Evolutionary conservation across 2,113 vertebrate species (phyloP).

Genomic region (Gallinago jamesoni): DNA sequence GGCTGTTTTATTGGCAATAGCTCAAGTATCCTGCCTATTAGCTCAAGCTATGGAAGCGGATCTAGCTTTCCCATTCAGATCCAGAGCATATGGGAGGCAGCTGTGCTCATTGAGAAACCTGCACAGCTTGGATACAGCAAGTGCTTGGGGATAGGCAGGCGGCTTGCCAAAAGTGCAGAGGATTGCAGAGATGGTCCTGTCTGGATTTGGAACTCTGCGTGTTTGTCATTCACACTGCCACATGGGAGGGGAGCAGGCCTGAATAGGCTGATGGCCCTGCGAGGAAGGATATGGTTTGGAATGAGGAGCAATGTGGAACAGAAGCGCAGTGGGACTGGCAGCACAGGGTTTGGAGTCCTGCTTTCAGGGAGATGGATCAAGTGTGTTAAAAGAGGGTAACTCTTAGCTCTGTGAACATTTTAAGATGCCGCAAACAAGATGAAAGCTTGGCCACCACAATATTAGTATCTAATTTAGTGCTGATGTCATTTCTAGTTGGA

Average conservation of each 20-base stretch:
- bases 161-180: not conserved
- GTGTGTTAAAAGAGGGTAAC: not conserved
- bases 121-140: slow-evolving; percentile 8
- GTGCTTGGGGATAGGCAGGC: not conserved
- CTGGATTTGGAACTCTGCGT: not conserved
- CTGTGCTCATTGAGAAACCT: not conserved
- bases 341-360: not conserved
- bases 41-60: not conserved
- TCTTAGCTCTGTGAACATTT: not conserved
- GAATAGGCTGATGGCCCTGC: not conserved
- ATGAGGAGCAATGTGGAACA: not conserved
- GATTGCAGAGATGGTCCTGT: not conserved
- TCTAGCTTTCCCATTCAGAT: not conserved
- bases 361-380: not conserved
- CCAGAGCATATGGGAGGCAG: slow-evolving; percentile 34
- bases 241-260: not conserved
- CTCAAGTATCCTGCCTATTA: slow-evolving; percentile 1
- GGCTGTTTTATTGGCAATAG: not conserved
- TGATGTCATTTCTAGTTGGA: not conserved
- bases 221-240: not conserved
- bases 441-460: not conserved
- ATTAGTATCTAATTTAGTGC: not conserved
- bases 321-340: not conserved
- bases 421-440: not conserved
- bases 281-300: not conserved